Conservation (phyloP, 1,140 invertebrate genomes). For the Tetranychus urticae region DNA sequence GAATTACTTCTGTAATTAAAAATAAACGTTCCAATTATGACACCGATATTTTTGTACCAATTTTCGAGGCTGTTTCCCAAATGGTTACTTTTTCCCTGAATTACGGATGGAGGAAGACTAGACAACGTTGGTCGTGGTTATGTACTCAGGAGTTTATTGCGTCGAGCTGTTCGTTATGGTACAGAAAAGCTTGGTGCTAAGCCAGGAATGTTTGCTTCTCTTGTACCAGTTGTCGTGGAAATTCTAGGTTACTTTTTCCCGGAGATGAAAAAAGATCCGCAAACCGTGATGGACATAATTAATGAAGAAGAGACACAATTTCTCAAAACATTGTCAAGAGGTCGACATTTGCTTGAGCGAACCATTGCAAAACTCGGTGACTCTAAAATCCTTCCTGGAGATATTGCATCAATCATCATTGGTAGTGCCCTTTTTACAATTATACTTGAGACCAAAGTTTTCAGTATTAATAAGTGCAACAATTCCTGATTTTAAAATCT, state of each 20-base stretch:
- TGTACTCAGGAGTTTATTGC: constrained; percentile 64
- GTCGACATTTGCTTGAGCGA: constrained; percentile 65
- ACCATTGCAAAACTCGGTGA: constrained; percentile 54
- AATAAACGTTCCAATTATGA: constrained; percentile 94
- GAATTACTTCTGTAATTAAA: constrained; percentile 91
- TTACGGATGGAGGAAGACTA: constrained; percentile 74
- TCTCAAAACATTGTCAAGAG: constrained; percentile 76
- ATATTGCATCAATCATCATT: too few species aligned
- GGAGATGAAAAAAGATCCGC: constrained; percentile 74
- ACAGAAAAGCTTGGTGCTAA: constrained; percentile 80
- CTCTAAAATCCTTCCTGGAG: constrained; percentile 28
- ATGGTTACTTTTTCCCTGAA: constrained; percentile 14
- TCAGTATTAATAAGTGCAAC: too few species aligned
- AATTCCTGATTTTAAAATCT: too few species aligned
- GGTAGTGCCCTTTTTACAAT: too few species aligned
- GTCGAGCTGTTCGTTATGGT: constrained; percentile 74
- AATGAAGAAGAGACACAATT: constrained; percentile 97
- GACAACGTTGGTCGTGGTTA: constrained; percentile 90
- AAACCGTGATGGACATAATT: constrained; percentile 65
- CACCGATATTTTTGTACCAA: constrained; percentile 80
- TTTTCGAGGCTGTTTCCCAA: constrained; percentile 79
- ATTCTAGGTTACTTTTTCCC: constrained; percentile 80
- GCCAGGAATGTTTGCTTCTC: constrained; percentile 67
- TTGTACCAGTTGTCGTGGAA: constrained; percentile 66
- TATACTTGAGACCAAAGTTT: too few species aligned